phyloP scores from a whole-genome alignment of 2,888 invertebrate species.

The Tinea trinotella region DNA sequence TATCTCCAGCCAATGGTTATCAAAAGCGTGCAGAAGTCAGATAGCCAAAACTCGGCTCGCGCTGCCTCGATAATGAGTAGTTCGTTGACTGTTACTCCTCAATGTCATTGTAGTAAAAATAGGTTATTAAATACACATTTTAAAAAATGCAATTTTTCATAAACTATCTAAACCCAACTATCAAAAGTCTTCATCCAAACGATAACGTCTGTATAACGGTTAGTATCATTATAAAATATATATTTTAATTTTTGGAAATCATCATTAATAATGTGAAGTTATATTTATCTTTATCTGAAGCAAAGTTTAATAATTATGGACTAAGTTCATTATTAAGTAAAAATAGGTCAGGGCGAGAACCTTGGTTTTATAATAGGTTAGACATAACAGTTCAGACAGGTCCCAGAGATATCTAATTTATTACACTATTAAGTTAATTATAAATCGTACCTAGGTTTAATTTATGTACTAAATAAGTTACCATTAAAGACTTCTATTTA shows the following conservation, averaged over 20 bases:
- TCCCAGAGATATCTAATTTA: not conserved
- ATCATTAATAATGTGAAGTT: no score
- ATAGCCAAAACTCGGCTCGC: conserved; percentile 32
- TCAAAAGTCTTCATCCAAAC: no score
- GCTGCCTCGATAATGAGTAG: conserved; percentile 35
- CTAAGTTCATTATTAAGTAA: not conserved
- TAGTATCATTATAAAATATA: no score
- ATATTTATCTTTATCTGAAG: not conserved
- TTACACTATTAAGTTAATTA: not conserved
- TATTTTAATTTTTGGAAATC: no score
- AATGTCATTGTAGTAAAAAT: conserved; percentile 58
- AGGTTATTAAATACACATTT: no score
- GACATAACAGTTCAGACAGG: not conserved
- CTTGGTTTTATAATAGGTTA: not conserved
- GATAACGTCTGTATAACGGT: no score
- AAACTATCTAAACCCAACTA: no score
- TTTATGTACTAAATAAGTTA: no score
- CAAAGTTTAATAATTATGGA: not conserved
- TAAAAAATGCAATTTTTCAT: no score
- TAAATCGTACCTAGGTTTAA: not conserved
- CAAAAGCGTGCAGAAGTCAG: conserved; percentile 41
- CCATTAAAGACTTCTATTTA: no score
- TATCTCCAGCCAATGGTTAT: conserved; percentile 49
- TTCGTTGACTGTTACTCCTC: conserved; percentile 59
- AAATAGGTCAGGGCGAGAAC: not conserved